Evolutionary conservation across 2,888 invertebrate species (phyloP), one percentile per base, ranked within the genome.

Genomic region (Perizoma affinitatum): DNA sequence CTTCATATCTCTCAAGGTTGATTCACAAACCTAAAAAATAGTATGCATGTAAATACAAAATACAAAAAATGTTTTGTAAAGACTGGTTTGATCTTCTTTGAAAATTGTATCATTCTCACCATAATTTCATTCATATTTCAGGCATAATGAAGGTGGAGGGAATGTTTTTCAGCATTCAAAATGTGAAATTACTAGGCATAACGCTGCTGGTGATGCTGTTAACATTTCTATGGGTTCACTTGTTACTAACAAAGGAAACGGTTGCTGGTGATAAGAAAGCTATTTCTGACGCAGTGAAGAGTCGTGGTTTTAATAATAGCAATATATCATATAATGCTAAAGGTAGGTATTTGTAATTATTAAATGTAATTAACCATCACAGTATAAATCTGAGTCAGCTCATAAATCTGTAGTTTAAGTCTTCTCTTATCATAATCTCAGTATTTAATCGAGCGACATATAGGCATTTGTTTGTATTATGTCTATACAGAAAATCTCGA

Each of bases 131-230:
- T 74, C 72, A 71, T 72, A 80, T 89, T 89, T 86, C 89, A 89
- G 89, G 74, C 67, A 74, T 72, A 71, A 66, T 74, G 65, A 72
- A 65, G 87, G 87, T 89, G 87, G 82, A 83, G 84, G 88, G 78
- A 67, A 71, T 77, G 68, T 79, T 68, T 70, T 75, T 73, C 54
- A 55, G 45, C 35, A 59, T 46, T 78, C 78, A 80, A 59, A 80
- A 76, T 65, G 68, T 79, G 66, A 76, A 77, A 76, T 68, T 82
- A 55, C 65, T 83, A 59, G 58, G 80, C 66, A 66, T 86, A 67
- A 68, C 76, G 50, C 67, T 82, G 58, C 69, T 80, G 63, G 64
- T 83, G 73, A 70, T 80, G 69, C 72, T 82, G 73, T 70, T 87
- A 81, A 84, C 79, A 75, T 60, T 45, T 48, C 7, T 61, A 44